Percentiles rank a stretch among this genome's conserved stretches.
Evolutionary conservation across 1,140 invertebrate genomes (phyloP).

Genomic region (Tetragnatha versicolor): DNA sequence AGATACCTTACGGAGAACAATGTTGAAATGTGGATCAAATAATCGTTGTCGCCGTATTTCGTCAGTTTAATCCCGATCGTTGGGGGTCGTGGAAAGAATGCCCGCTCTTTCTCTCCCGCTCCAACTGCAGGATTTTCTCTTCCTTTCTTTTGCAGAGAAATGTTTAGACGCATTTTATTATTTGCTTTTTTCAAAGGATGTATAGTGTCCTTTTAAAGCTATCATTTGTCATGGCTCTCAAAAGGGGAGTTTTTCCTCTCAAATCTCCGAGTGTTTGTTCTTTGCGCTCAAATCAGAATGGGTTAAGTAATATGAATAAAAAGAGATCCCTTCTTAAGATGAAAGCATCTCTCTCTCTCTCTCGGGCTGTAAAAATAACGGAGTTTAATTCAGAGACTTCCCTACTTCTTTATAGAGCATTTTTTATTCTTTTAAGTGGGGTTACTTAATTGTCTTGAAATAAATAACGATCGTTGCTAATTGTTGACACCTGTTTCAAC

Average conservation of each 20-base stretch:
- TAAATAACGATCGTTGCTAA: no score
- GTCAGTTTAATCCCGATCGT: constrained; percentile 22
- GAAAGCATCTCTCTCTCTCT: not conserved
- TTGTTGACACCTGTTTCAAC: no score
- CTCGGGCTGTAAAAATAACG: no score
- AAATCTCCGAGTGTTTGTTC: not conserved
- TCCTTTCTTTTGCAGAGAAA: constrained; percentile 3
- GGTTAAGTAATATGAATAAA: not conserved
- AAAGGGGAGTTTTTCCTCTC: not conserved
- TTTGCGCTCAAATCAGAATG: not conserved
- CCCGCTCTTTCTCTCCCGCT: no score
- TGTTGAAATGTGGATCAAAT: constrained; percentile 33
- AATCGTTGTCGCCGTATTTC: constrained; percentile 33
- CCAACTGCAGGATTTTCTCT: not conserved
- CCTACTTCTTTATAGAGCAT: no score
- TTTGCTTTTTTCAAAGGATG: constrained; percentile 1
- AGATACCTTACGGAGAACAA: constrained; percentile 6
- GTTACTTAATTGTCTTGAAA: no score
- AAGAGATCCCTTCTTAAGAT: not conserved
- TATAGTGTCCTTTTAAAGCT: constrained; percentile 15
- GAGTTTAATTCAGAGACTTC: no score
- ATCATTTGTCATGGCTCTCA: constrained; percentile 12
- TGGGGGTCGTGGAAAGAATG: no score
- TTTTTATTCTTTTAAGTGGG: no score
- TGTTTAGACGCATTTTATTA: constrained; percentile 9